phyloP scores from a whole-genome alignment of 2,113 vertebrate genomes.

The Xerus inauris region DNA sequence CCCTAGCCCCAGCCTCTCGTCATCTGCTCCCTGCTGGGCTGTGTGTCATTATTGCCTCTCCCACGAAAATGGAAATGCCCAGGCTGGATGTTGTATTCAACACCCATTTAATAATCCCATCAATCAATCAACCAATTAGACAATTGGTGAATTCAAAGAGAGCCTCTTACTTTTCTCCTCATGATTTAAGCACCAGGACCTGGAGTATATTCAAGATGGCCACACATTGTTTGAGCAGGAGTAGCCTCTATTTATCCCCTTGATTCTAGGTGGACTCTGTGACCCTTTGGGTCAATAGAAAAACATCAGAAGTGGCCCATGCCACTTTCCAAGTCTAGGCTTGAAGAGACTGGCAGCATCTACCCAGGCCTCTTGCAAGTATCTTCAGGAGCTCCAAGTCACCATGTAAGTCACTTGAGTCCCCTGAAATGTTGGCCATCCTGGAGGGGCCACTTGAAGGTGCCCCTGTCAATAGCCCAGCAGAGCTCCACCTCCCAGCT shows the following conservation, averaged over 20 bases:
- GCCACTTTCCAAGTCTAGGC: neutral
- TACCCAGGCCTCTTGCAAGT: neutral
- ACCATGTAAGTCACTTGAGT: too few species aligned
- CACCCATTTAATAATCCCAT: neutral
- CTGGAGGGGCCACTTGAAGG: neutral
- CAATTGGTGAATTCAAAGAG: neutral
- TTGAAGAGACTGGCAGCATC: neutral
- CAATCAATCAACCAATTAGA: neutral
- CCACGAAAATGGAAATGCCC: neutral
- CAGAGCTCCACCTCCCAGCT: neutral
- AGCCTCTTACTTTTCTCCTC: neutral
- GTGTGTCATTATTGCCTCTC: neutral
- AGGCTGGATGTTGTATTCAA: neutral
- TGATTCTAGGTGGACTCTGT: neutral
- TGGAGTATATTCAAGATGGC: neutral
- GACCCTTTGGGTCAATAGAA: neutral
- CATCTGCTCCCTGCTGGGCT: neutral
- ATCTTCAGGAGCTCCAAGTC: neutral
- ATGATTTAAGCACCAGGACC: neutral
- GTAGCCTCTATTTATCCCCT: neutral
- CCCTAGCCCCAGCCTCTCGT: rapidly evolving
- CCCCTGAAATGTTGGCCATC: neutral
- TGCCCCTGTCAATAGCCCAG: neutral
- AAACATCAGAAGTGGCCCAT: neutral
- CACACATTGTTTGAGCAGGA: neutral